Evolutionary conservation across 2,888 invertebrate species (phyloP), one percentile per base, ranked within the genome.

Genomic region (Nycteola revayana): DNA sequence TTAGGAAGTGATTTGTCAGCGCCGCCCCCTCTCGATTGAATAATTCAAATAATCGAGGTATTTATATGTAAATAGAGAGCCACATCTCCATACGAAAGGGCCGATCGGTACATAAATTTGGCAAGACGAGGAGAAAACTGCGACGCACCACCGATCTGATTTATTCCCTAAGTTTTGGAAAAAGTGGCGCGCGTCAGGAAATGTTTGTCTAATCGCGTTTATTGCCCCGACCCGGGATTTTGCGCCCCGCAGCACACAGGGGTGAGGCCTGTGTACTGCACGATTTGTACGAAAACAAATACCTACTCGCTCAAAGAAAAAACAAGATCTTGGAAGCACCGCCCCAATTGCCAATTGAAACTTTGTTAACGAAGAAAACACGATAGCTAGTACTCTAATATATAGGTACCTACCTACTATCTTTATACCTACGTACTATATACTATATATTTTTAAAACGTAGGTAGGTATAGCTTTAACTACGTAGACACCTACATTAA

Each of bases 11-110:
- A 88, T 88, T 87, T 87, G 88, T 88, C 88, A 88, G 85, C 70
- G 80, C 76, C 88, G 84, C 88, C 87, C 87, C 86, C 86, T 86
- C 88, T 87, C 88, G 85, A 88, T 88, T 88, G 88, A 88, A 88
- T 88, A 88, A 88, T 88, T 88, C 88, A 88, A 88, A 88, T 88
- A 88, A 88, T 88, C 86, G 87, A 84, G 85, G 87, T 87, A 87
- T 88, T 88, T 87, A 88, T 87, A 88, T 87, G 88, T 87, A 87
- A 87, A 88, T 87, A 81, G 85, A 81, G 76, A 80, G 70, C 80
- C 76, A 80, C 83, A 88, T 88, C 88, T 86, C 87, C 88, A 88
- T 88, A 86, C 87, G 88, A 87, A 88, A 88, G 87, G 87, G 79
- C 84, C 86, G 84, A 85, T 83, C 83, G 87, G 86, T 85, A 87